Evolutionary conservation across 2,888 invertebrate species (phyloP), one percentile per base, ranked within the genome.

Genomic region (Marasmarcha lunaedactyla): DNA sequence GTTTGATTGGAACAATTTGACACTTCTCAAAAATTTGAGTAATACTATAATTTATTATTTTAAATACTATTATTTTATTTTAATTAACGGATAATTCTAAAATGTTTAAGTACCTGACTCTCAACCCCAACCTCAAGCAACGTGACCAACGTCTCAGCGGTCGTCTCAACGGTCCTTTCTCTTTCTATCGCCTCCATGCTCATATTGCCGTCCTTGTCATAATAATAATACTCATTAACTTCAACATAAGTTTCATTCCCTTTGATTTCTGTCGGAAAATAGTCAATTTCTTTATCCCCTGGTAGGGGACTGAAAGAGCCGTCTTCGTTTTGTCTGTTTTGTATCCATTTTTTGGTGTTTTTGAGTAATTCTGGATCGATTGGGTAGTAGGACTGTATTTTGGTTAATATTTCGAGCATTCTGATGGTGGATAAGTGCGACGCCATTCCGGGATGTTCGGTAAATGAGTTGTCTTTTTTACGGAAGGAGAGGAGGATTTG

Each of bases 391-490:
- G 85, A 78, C 54, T 89, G 89, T 14, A 87, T 85, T 59, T 86
- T 86, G 1, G 85, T 74, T 1, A 89, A 63, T 2, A 87, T 86
- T 55, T 88, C 87, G 5, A 89, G 57, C 11, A 86, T 86, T 49
- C 84, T 79, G 1, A 89, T 84, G 0, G 89, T 88, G 0, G 85
- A 84, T 43, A 85, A 63, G 47, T 88, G 88, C 48, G 88, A 88
- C 42, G 85, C 86, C 55, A 88, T 76, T 50, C 85, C 85, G 44
- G 86, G 88, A 45, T 89, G 89, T 42, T 89, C 89, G 41, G 89
- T 88, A 59, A 89, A 89, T 0, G 88, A 89, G 48, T 87, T 87
- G 57, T 89, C 89, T n/a, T 66, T 78, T 57, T 87, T 88, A 6
- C 87, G 78, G 63, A 88, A 89, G 0, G 87, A 85, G 1, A 89